Evolutionary conservation across 1,140 invertebrate species (phyloP).

Genomic region (Stenopsyche tienmushanensis): DNA sequence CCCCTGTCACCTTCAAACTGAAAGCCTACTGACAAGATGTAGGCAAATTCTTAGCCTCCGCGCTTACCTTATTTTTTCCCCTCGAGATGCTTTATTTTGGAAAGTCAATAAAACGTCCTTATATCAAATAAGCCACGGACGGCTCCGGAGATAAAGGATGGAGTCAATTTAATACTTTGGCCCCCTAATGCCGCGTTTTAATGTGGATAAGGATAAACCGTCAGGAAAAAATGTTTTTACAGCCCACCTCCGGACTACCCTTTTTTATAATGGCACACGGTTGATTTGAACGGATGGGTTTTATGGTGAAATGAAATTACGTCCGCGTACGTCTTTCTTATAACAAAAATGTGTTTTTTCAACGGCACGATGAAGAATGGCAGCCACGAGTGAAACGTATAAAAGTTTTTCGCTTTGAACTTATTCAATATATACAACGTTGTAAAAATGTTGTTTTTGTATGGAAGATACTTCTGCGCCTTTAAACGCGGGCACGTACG

Average conservation of each 20-base stretch:
- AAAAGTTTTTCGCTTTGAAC: too few species aligned
- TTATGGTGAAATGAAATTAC: constrained; percentile 26
- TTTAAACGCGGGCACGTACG: too few species aligned
- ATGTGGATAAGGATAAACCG: constrained; percentile 23
- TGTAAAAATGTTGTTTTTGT: too few species aligned
- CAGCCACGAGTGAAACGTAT: too few species aligned
- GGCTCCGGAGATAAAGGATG: background rate
- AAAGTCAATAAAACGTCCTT: constrained; percentile 38
- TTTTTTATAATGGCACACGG: constrained; percentile 20
- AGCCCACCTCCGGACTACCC: background rate
- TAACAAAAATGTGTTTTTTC: constrained; percentile 4
- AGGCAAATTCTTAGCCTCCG: constrained; percentile 33
- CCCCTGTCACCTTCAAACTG: constrained; percentile 38
- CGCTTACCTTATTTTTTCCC: constrained; percentile 24
- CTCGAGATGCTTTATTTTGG: constrained; percentile 35
- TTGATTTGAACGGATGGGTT: constrained; percentile 29
- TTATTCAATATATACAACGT: too few species aligned
- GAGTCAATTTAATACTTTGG: constrained; percentile 4
- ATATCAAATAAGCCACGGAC: constrained; percentile 14
- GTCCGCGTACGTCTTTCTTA: background rate
- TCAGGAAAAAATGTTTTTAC: constrained; percentile 20
- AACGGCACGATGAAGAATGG: too few species aligned
- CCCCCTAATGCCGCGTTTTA: constrained; percentile 30
- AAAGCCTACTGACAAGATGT: constrained; percentile 29
- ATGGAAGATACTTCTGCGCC: too few species aligned